Percentiles rank a stretch among this genome's conserved stretches.
phyloP scores from a whole-genome alignment of 2,888 invertebrate species.

The Caenorhabditis plicata region DNA sequence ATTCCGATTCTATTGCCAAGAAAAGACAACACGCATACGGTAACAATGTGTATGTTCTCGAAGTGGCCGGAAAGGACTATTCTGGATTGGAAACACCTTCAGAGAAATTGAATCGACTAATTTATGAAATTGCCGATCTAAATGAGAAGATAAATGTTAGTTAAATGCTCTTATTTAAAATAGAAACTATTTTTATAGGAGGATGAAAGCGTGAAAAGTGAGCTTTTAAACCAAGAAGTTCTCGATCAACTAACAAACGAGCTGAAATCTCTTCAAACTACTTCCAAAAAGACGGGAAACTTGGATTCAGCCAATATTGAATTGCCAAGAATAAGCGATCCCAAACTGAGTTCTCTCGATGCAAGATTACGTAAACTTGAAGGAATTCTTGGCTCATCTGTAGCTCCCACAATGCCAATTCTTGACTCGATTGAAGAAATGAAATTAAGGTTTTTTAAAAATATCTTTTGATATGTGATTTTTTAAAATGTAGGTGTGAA shows the following conservation, averaged over 20 bases:
- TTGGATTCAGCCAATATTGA: constrained; percentile 3
- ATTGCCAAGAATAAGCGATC: constrained; percentile 12
- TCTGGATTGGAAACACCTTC: constrained; percentile 45
- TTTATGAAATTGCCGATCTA: constrained; percentile 48
- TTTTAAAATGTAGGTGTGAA: constrained; percentile 30
- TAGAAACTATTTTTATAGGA: not conserved
- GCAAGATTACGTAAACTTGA: constrained; percentile 38
- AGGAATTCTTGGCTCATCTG: constrained; percentile 29
- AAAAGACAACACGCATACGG: constrained; percentile 52
- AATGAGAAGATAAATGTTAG: constrained; percentile 30
- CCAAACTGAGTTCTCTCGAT: constrained; percentile 24
- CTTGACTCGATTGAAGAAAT: constrained; percentile 45
- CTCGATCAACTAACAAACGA: constrained; percentile 29
- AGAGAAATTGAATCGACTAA: constrained; percentile 54
- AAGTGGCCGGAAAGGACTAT: constrained; percentile 49
- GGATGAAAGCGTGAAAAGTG: constrained; percentile 17
- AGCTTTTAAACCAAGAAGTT: constrained; percentile 32
- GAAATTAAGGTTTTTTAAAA: constrained; percentile 16
- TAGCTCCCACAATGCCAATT: constrained; percentile 31
- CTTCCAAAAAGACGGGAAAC: too few species aligned
- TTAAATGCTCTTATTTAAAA: too few species aligned
- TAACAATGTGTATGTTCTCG: constrained; percentile 51
- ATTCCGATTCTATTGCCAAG: constrained; percentile 56
- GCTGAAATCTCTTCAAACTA: constrained; percentile 24
- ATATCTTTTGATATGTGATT: not conserved